phyloP scores from a whole-genome alignment of 2,888 invertebrate species.

The Reticulitermes lucifugus region DNA sequence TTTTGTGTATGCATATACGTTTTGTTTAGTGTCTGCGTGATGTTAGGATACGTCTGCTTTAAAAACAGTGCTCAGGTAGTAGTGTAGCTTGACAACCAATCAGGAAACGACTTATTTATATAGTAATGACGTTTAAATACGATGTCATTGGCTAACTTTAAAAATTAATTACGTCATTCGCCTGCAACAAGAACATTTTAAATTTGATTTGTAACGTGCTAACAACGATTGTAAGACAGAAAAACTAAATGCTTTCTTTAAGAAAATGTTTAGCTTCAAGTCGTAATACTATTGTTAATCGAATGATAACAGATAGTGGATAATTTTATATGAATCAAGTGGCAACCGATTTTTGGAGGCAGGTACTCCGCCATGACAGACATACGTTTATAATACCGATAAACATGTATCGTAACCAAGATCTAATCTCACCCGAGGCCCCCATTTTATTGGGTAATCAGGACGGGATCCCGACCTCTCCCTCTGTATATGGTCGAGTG shows the following conservation, averaged over 20 bases:
- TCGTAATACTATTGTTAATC: too few relatives aligned
- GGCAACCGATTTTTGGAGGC: not conserved
- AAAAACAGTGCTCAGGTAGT: not conserved
- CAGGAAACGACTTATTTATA: not conserved
- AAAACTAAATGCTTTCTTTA: too few relatives aligned
- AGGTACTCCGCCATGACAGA: not conserved
- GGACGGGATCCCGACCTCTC: constrained; percentile 42
- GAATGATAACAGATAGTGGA: too few relatives aligned
- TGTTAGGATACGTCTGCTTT: too few relatives aligned
- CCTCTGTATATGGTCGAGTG: constrained; percentile 51
- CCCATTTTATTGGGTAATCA: constrained; percentile 14
- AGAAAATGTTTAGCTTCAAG: too few relatives aligned
- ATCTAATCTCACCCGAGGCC: constrained; percentile 41
- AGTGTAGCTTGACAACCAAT: not conserved
- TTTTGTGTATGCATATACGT: too few relatives aligned
- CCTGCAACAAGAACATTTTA: not conserved
- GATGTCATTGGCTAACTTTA: not conserved
- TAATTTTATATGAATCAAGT: too few relatives aligned
- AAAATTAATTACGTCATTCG: not conserved
- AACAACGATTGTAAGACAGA: not conserved
- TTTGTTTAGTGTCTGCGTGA: too few relatives aligned
- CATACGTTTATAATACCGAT: not conserved
- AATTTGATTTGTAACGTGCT: not conserved
- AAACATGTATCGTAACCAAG: constrained; percentile 35
- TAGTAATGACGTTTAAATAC: not conserved